These are phyloP conservation scores for Anthoscopus minutus DNA, from an alignment of 2,113 vertebrate genomes.

Conservation along the genomic window DNA sequence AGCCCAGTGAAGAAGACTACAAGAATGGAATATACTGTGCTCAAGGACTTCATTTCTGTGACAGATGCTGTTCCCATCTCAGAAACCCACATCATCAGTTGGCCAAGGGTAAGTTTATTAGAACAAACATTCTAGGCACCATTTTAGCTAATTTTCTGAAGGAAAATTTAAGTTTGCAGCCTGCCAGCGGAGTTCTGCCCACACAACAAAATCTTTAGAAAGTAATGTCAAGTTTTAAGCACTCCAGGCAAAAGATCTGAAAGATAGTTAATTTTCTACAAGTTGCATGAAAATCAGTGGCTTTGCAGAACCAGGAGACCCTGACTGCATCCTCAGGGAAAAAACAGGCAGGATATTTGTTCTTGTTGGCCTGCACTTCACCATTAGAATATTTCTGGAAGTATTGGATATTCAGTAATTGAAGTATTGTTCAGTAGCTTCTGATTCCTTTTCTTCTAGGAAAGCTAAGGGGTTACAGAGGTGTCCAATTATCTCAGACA, in stretches of 20 bases:
- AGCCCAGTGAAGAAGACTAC: background rate
- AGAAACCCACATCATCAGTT: background rate
- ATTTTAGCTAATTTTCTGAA: background rate
- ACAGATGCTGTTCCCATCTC: rapidly evolving
- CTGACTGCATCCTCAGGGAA: background rate
- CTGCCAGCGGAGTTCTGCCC: background rate
- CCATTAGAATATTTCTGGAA: background rate
- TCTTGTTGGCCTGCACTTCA: background rate
- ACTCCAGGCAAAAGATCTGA: background rate
- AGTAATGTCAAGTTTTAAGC: background rate
- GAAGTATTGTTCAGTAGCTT: background rate
- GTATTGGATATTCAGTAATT: background rate
- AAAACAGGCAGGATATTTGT: background rate
- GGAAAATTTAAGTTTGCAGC: background rate
- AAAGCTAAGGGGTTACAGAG: background rate
- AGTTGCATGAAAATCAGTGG: background rate
- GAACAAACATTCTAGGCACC: background rate
- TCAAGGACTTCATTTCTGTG: background rate
- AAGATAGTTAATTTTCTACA: background rate
- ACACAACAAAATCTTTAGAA: background rate
- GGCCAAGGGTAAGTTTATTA: background rate
- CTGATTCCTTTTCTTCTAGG: background rate
- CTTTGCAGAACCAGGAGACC: background rate
- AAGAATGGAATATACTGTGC: background rate
- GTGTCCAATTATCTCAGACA: background rate